Base-by-base conservation (phyloP, 2,888 invertebrate genomes). In the Pseudococcus viburni region DNA sequence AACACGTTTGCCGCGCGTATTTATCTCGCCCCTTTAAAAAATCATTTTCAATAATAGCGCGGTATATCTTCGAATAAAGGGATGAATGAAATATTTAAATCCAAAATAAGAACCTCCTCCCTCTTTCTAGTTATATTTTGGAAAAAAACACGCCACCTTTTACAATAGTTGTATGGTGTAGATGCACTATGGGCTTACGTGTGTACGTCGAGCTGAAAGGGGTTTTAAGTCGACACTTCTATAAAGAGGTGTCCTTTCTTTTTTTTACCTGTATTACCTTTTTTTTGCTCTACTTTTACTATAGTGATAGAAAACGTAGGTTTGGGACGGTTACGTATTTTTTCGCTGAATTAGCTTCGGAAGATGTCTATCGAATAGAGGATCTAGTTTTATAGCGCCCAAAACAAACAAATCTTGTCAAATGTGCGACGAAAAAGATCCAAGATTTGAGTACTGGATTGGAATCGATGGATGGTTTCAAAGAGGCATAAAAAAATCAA, bases 1-100 rank as follows among this genome's bases (percentile, higher is more conserved):
- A 86, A 86, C 86, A 86, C 86, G 86, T 86, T 86, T 39, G 86
- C 86, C 55, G n/a, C 55, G n/a, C 22, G 68, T 86, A 86, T 86
- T 86, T 86, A 86, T 86, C 86, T 86, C 86, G 86, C 86, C 86
- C 86, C 86, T 86, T 86, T 86, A 86, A 86, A 85, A 86, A 86
- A 86, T 86, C 86, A 86, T 86, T 86, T 86, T 86, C 86, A 86
- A 86, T 86, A 86, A 86, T 86, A 64, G 86, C 86, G 64, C 86
- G 86, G 64, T 86, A 59, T 86, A 86, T 86, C 86, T 86, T 64
- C 42, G 68, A 42, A 86, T 68, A 86, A 68, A 86, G 68, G 86
- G 33, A 86, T 86, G 86, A 86, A 86, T 86, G 86, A 86, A 86
- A 86, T 86, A 86, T 86, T 59, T 86, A 86, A 86, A 86, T 86